phyloP scores from a whole-genome alignment of 2,113 vertebrate species.

The Tapirus terrestris region DNA sequence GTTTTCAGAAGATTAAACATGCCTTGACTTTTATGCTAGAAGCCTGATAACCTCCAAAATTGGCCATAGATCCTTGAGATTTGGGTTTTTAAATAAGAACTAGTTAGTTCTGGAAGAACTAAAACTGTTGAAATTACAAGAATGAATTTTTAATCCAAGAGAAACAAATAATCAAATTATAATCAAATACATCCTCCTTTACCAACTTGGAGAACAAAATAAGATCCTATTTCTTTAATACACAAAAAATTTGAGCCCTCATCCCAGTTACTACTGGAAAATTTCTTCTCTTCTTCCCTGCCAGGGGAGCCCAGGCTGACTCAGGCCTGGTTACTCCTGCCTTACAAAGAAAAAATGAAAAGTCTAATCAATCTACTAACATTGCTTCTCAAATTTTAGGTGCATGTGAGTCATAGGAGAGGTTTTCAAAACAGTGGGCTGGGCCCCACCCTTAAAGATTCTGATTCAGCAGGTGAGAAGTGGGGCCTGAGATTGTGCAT shows the following conservation, averaged over 20 bases:
- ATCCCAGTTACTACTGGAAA: not conserved
- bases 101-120: not conserved
- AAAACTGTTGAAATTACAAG: constrained; percentile 27
- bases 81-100: constrained; percentile 4
- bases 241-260: not conserved
- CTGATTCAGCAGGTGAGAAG: not conserved
- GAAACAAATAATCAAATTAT: not conserved
- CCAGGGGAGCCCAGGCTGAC: not conserved
- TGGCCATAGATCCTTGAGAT: not conserved
- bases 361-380: not conserved
- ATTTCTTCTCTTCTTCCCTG: not conserved
- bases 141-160: constrained; percentile 15
- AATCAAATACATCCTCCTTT: constrained; percentile 26
- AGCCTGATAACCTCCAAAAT: not conserved
- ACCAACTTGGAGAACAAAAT: not conserved
- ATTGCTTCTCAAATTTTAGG: not conserved
- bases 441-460: not conserved
- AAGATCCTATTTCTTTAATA: not conserved
- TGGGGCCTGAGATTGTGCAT: not conserved
- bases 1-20: constrained; percentile 24
- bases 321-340: not conserved
- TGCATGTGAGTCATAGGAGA: not conserved
- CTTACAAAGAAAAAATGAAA: not conserved
- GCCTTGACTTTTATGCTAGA: not conserved
- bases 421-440: not conserved